Base-by-base conservation (phyloP, 2,113 vertebrate species). In the Cynocephalus volans region DNA sequence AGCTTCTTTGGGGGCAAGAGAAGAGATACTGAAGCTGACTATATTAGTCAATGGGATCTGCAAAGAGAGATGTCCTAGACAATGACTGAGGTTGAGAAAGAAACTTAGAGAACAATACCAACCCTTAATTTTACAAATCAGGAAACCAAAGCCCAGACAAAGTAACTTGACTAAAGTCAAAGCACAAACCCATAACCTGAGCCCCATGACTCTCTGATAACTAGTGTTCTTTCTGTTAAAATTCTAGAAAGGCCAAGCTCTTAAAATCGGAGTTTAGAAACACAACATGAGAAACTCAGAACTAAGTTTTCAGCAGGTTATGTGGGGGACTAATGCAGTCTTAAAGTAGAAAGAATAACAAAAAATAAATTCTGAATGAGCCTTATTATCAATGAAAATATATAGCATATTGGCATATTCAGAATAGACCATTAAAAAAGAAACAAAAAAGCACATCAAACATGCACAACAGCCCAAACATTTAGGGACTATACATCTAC, bases 191-290 rank as follows among this genome's bases (percentile, higher is more conserved):
- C 7, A 58, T 31, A 45, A 92, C 19, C 14, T 69, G 13, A 85
- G 52, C 58, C 23, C 33, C 18, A 69, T 80, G 28, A n/a, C 11
- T 45, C 10, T 19, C 41, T 67, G 23, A 41, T 41, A 41, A 84
- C 12, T 21, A 65, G 19, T 41, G 13, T 56, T 73, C 23, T 58
- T 24, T 65, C 12, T 24, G 11, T 41, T 86, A 72, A 96, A 92
- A 83, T 36, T n/a, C 33, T 75, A 76, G 26, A 85, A 70, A 93
- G 62, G 5, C 52, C n/a, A 3, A 82, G 10, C 62, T 62, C 33
- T 79, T 91, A 67, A 87, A 90, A 97, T 1, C 19, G 24, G 19
- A 75, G 19, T 15, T 95, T 67, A 93, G 50, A 96, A 86, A 93
- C 19, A 33, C 87, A 93, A 50, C 4, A 21, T 8, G n/a, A 88